phyloP scores from a whole-genome alignment of 2,888 invertebrate genomes.

The Cremastinae sp. region DNA sequence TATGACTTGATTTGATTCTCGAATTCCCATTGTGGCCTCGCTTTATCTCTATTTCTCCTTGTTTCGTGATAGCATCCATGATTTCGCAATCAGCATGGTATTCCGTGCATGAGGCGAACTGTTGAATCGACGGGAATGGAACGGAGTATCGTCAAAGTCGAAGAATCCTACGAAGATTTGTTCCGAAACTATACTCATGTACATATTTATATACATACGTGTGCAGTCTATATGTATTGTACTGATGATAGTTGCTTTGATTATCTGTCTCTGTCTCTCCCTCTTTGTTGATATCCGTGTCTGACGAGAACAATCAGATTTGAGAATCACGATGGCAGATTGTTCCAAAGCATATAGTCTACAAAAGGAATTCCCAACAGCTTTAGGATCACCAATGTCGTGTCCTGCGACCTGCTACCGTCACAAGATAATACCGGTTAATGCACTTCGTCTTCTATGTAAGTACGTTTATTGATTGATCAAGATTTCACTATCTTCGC shows the following conservation, averaged over 20 bases:
- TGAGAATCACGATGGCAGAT: slow-evolving; percentile 62
- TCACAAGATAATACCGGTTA: slow-evolving; percentile 51
- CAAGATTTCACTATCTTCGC: slow-evolving; percentile 14
- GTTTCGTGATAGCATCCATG: slow-evolving; percentile 15
- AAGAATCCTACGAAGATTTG: slow-evolving; percentile 36
- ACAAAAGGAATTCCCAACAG: slow-evolving; percentile 73
- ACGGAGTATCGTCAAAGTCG: slow-evolving; percentile 37
- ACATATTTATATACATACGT: background rate
- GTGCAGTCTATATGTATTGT: background rate
- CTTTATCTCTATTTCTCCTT: too few species aligned
- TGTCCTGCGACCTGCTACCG: slow-evolving; percentile 42
- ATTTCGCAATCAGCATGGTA: slow-evolving; percentile 44
- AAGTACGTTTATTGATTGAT: background rate
- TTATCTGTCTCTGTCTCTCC: slow-evolving; percentile 31
- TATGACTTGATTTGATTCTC: slow-evolving; percentile 10
- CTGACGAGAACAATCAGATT: slow-evolving; percentile 64
- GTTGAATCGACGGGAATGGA: slow-evolving; percentile 25
- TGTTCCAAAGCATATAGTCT: slow-evolving; percentile 60
- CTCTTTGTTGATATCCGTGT: slow-evolving; percentile 43
- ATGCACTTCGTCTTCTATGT: slow-evolving; percentile 29
- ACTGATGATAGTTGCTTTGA: background rate
- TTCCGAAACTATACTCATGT: slow-evolving; percentile 19
- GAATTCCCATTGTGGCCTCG: background rate
- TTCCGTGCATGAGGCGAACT: slow-evolving; percentile 32
- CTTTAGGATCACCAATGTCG: slow-evolving; percentile 62